Conservation (phyloP, 1,140 invertebrate genomes). For the Gonatopus flavifemur region DNA sequence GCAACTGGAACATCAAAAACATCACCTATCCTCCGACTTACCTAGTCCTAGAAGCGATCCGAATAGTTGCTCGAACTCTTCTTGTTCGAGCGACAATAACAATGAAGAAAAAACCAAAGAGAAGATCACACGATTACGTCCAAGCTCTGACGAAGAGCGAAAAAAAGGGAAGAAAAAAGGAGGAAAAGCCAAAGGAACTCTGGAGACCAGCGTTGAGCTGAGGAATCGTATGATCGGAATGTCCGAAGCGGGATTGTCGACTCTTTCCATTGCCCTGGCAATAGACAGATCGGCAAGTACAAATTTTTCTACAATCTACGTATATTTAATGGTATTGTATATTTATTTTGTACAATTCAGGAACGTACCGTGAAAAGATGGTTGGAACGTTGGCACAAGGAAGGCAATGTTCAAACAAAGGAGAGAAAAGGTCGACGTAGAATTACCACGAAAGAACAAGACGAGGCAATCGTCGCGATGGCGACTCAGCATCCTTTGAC, state of each 20-base stretch:
- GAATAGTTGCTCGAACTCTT: conserved; percentile 17
- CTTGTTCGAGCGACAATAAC: conserved; percentile 34
- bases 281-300: conserved; percentile 54
- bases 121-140: conserved; percentile 17
- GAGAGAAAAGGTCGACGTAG: conserved; percentile 53
- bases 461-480: conserved; percentile 54
- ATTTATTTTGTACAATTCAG: conserved; percentile 30
- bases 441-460: conserved; percentile 56
- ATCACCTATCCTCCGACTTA: conserved; percentile 15
- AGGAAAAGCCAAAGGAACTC: conserved; percentile 53
- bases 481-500: conserved; percentile 53
- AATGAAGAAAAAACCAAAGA: conserved; percentile 25
- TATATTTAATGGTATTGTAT: background rate
- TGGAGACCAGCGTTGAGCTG: conserved; percentile 55
- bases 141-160: background rate
- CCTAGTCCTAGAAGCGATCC: conserved; percentile 11
- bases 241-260: conserved; percentile 55
- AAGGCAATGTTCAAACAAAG: conserved; percentile 56
- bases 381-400: conserved; percentile 55
- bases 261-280: conserved; percentile 53
- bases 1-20: conserved; percentile 25
- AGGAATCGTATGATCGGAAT: conserved; percentile 57
- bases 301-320: conserved; percentile 3
- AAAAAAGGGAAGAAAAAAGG: conserved; percentile 45
- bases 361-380: conserved; percentile 55